Base-by-base conservation (phyloP, 2,888 invertebrate species). In the Oligia fasciuncula region DNA sequence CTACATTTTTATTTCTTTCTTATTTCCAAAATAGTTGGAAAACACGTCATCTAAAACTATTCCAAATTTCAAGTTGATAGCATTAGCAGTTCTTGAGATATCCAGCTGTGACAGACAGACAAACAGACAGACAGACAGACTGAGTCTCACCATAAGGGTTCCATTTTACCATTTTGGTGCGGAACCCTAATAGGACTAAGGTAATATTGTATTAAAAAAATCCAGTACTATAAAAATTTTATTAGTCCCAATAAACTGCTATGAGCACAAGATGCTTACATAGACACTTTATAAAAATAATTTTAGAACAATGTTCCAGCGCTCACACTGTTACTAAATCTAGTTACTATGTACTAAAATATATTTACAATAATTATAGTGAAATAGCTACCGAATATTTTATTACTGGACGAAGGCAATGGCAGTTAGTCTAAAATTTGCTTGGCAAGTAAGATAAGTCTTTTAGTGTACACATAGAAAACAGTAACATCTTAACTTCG, bases 371-470 rank as follows among this genome's bases (percentile, higher is more conserved):
- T 77, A n/a, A 60, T 60, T 60, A 72, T 73, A 76, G 71, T 79
- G 82, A 86, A 79, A 81, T 79, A 87, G 83, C 84, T 83, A 88
- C 80, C 83, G 8, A 86, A 81, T 75, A 86, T 67, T 82, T 88
- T 83, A 51, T 89, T 88, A 88, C 81, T 92, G 91, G 92, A 92
- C 91, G 91, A 88, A 90, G 90, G 87, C 88, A 90, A 85, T 87
- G 87, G 90, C 88, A 89, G 76, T 89, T 89, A 91, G 86, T 90
- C 88, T 91, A 87, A 88, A 85, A 89, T 88, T 91, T 92, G 91
- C 93, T 93, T 92, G 93, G 93, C 93, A 93, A 93, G 93, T 93
- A 89, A 80, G 84, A 83, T 88, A 90, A 92, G 92, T 91, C 92
- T 93, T 89, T 89, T 77, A 79, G 79, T 82, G 73, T 86, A 74